Percentiles rank a stretch among this genome's conserved stretches.
phyloP scores from a whole-genome alignment of 2,888 invertebrate genomes.

The Zootermopsis nevadensis region DNA sequence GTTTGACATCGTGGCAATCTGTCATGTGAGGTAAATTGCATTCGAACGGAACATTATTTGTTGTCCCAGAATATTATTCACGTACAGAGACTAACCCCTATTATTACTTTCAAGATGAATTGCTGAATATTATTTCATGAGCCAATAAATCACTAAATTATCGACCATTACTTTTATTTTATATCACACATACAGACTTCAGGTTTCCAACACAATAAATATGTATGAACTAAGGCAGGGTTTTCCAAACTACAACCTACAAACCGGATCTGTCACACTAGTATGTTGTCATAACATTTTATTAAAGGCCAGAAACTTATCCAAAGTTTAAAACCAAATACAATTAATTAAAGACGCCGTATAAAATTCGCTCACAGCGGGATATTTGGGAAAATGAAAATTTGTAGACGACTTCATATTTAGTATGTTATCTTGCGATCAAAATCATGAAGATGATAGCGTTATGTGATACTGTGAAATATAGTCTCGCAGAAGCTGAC shows the following conservation, averaged over 20 bases:
- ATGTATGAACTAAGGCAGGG: not conserved
- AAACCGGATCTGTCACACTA: no score
- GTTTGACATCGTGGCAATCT: not conserved
- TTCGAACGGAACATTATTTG: not conserved
- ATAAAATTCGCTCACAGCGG: no score
- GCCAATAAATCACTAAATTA: not conserved
- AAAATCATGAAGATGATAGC: no score
- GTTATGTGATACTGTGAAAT: no score
- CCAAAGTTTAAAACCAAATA: no score
- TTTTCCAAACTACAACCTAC: not conserved
- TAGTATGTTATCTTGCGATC: no score
- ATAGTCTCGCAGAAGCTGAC: no score
- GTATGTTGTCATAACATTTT: no score
- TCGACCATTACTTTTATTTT: not conserved
- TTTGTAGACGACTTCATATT: no score
- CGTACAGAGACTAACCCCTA: not conserved
- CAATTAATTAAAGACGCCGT: no score
- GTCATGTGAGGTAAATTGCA: not conserved
- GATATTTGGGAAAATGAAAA: no score
- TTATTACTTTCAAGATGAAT: not conserved
- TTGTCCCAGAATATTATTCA: not conserved
- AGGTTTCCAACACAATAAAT: not conserved
- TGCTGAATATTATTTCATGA: not conserved
- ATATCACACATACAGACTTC: not conserved
- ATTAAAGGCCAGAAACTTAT: no score